Evolutionary conservation across 1,140 invertebrate genomes (phyloP).

Genomic region (Sycophila sp.): DNA sequence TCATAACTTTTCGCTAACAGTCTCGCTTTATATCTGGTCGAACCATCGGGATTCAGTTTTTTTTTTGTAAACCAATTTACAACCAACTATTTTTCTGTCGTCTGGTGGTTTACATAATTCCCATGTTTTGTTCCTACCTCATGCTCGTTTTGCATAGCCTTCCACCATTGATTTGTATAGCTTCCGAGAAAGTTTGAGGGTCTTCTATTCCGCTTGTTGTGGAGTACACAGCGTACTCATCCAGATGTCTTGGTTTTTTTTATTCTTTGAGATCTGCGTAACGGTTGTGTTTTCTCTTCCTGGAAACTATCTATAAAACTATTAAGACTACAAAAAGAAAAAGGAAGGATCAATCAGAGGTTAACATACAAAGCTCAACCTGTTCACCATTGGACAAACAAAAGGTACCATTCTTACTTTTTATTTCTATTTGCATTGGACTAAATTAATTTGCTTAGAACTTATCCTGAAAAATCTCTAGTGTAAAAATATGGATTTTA

Average conservation of each 20-base stretch:
- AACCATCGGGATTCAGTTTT: background rate
- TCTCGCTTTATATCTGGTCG: slow-evolving; percentile 36
- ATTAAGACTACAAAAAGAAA: too few relatives aligned
- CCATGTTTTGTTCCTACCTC: background rate
- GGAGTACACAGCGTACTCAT: background rate
- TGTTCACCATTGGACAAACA: too few relatives aligned
- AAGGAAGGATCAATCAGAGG: too few relatives aligned
- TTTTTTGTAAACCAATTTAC: background rate
- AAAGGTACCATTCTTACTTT: too few relatives aligned
- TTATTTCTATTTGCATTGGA: too few relatives aligned
- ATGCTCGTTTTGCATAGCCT: background rate
- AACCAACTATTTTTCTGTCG: background rate
- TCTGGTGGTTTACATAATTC: background rate
- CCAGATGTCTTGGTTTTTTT: background rate
- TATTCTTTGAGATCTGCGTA: background rate
- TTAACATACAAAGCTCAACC: too few relatives aligned
- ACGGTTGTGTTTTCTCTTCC: too few relatives aligned
- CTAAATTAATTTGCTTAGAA: too few relatives aligned
- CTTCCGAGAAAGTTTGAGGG: background rate
- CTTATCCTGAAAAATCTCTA: too few relatives aligned
- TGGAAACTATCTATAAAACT: too few relatives aligned
- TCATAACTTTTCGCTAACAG: too few relatives aligned
- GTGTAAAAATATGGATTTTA: too few relatives aligned
- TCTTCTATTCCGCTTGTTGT: background rate
- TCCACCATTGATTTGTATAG: background rate